Evolutionary conservation across 2,888 invertebrate species (phyloP).

Genomic region (Spodoptera picta): DNA sequence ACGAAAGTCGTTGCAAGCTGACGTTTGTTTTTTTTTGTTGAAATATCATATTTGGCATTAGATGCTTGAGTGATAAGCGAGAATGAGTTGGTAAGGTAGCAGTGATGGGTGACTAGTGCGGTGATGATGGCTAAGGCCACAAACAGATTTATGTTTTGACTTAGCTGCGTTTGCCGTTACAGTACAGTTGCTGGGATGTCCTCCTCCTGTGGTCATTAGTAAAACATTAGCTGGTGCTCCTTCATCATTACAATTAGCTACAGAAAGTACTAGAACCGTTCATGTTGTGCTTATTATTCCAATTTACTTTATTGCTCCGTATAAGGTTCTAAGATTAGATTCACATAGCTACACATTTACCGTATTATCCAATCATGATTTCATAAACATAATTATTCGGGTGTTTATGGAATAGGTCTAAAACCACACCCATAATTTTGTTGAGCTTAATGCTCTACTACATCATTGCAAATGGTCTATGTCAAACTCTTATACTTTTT

Average conservation of each 20-base stretch:
- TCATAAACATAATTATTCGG: too few relatives aligned
- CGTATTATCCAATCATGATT: too few relatives aligned
- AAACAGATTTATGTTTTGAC: constrained; percentile 82
- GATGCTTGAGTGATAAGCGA: constrained; percentile 75
- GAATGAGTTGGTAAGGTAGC: constrained; percentile 84
- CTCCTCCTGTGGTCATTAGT: constrained; percentile 77
- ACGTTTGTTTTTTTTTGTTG: constrained; percentile 62
- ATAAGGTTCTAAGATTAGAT: too few relatives aligned
- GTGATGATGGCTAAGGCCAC: constrained; percentile 80
- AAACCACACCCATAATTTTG: too few relatives aligned
- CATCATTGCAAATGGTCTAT: too few relatives aligned
- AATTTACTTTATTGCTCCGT: neutral
- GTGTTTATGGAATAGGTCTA: too few relatives aligned
- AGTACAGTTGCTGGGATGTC: constrained; percentile 86
- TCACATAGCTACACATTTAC: too few relatives aligned
- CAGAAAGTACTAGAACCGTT: constrained; percentile 19
- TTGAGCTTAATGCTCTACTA: too few relatives aligned
- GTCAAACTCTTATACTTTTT: too few relatives aligned
- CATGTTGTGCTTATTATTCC: constrained; percentile 10
- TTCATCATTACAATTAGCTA: constrained; percentile 15
- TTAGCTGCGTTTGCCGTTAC: constrained; percentile 84
- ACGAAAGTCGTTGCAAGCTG: constrained; percentile 69
- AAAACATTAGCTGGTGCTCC: constrained; percentile 43
- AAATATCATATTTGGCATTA: constrained; percentile 48
- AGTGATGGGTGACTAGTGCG: constrained; percentile 77